Percentiles rank a stretch among this genome's conserved stretches.
Evolutionary conservation across 2,797 vertebrate species (phyloP).

Genomic region (Hydrolagus colliei): DNA sequence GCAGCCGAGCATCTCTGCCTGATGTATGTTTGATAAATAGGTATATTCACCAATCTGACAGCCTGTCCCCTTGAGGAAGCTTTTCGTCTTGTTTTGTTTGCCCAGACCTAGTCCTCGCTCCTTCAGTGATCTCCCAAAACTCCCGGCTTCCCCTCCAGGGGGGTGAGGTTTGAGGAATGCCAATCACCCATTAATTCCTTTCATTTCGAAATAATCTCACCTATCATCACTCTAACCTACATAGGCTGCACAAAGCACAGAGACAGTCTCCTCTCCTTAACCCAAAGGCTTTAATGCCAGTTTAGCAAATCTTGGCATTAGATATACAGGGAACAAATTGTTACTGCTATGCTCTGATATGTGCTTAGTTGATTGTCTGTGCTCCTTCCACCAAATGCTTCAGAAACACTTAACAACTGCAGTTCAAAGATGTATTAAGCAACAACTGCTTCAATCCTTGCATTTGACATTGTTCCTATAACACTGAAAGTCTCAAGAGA

Average conservation of each 20-base stretch:
- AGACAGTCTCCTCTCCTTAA: neutral
- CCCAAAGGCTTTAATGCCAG: no score
- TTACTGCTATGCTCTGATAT: no score
- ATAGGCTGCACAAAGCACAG: neutral
- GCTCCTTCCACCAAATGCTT: no score
- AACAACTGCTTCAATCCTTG: no score
- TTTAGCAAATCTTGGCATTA: no score
- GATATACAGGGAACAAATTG: no score
- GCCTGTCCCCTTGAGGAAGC: neutral
- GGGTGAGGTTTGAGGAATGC: neutral
- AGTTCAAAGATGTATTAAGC: no score
- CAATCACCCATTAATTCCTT: neutral
- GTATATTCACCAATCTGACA: neutral
- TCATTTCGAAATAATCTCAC: neutral
- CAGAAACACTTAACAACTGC: no score
- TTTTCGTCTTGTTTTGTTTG: neutral
- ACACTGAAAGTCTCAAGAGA: no score
- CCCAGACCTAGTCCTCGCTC: neutral
- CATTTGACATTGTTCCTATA: no score
- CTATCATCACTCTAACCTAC: neutral
- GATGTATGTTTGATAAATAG: constrained; percentile 10
- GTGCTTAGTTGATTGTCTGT: no score
- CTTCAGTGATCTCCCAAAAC: neutral
- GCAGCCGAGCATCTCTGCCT: neutral
- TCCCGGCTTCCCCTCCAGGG: neutral